Percentiles rank a stretch among this genome's conserved stretches.
These are phyloP conservation scores for Notarius quadriscutis DNA, from an alignment of 2,113 vertebrate genomes.

Conservation along the genomic window DNA sequence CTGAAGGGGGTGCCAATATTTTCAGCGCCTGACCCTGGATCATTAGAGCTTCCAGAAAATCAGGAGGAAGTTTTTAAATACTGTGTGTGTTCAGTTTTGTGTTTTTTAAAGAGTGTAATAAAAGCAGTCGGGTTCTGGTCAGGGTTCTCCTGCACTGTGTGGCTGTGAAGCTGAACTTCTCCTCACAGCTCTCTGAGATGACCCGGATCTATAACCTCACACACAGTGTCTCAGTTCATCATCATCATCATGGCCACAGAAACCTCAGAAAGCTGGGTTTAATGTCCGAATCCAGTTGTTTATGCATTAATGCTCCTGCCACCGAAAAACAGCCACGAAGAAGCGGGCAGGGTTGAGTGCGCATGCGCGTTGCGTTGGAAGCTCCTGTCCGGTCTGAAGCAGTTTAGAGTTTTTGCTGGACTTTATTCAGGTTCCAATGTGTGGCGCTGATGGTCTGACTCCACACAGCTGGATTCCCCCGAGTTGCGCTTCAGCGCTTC, in stretches of 20 bases:
- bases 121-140: background rate
- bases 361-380: conserved; percentile 38
- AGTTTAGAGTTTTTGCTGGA: conserved; percentile 51
- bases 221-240: background rate
- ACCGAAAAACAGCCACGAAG: background rate
- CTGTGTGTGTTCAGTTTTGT: background rate
- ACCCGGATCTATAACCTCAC: background rate
- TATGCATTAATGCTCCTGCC: background rate
- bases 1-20: background rate
- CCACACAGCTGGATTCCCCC: too few species aligned
- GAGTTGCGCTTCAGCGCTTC: too few species aligned
- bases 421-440: background rate
- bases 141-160: background rate
- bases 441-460: background rate
- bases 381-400: background rate
- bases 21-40: background rate
- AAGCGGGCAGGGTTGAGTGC: conserved; percentile 18
- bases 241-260: background rate
- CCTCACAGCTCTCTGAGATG: background rate
- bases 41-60: background rate
- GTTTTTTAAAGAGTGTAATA: background rate
- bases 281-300: background rate
- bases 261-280: background rate
- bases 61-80: background rate
- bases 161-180: background rate